Evolutionary conservation across 2,888 invertebrate genomes (phyloP), one percentile per base, ranked within the genome.

Genomic region (Odontothrips loti): DNA sequence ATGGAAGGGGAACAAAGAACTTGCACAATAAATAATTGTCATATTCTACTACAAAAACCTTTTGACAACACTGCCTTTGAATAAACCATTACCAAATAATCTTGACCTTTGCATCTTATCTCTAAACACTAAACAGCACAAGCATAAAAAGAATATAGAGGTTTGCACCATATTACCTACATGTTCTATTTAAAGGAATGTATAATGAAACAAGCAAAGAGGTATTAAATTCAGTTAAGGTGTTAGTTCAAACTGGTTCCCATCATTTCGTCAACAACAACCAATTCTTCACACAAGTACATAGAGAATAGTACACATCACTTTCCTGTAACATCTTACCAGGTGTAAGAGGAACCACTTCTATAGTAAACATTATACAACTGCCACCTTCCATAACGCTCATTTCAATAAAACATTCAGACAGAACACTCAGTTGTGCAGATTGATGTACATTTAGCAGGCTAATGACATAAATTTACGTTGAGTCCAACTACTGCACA

Each of bases 121-220:
- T 6, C 34, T 43, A 58, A 58, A 58, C 15, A 58, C 20, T 15
- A 58, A 58, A 43, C 34, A 58, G 58, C 23, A 75, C 68, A 75
- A 23, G 27, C 68, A 27, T 75, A 75, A 8, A 27, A 27, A 75
- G 23, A 75, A 27, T 75, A 75, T 23, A 75, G 68, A 75, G 12
- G 23, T 27, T 27, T 68, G 12, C 1, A 75, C 27, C 27, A 23
- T 27, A 75, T 75, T 27, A 15, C 1, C 51, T 51, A 75, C 68
- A 75, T 27, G 58, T 17, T 58, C 2, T 27, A 75, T 27, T 9
- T 27, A 23, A 12, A 27, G 68, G 68, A 75, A 75, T 75, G 68
- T 75, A 75, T 27, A 27, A 75, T 75, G 68, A 75, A 75, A 75
- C 68, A 75, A 75, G 68, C 68, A 75, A 75, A 75, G 68, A 75